Evolutionary conservation across 2,797 vertebrate genomes (phyloP).

Genomic region (Australoheros facetus): DNA sequence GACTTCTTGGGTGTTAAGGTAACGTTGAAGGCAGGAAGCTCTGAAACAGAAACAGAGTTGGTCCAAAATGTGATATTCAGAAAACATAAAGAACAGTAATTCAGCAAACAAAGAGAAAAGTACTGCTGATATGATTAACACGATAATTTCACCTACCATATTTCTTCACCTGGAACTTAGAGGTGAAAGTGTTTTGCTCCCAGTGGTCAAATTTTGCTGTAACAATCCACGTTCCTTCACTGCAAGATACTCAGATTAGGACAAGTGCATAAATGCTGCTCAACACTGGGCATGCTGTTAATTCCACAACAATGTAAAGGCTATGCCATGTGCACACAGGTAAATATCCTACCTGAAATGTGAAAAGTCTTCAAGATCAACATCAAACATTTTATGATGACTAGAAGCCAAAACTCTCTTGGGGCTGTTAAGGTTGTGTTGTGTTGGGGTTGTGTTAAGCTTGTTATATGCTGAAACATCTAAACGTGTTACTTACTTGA

Average conservation of each 20-base stretch:
- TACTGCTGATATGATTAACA: neutral
- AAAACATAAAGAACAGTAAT: neutral
- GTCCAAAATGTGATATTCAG: neutral
- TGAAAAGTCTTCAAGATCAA: neutral
- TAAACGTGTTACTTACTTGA: constrained; percentile 63
- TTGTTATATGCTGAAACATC: neutral
- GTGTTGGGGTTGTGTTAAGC: accelerated
- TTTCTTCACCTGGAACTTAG: constrained; percentile 80
- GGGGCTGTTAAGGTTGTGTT: too few relatives aligned
- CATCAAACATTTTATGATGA: neutral
- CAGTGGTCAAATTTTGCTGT: constrained; percentile 75
- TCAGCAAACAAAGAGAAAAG: neutral
- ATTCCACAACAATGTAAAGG: neutral
- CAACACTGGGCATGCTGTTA: neutral
- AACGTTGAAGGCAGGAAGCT: constrained; percentile 82
- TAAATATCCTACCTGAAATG: neutral
- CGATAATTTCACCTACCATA: constrained; percentile 64
- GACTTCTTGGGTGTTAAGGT: constrained; percentile 71
- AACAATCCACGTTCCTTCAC: constrained; percentile 79
- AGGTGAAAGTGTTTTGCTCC: constrained; percentile 74
- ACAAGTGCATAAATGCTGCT: neutral
- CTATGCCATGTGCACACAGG: too few relatives aligned
- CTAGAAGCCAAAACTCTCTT: accelerated
- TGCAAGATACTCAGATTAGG: constrained; percentile 31
- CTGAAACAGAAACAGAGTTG: constrained; percentile 52